phyloP scores from a whole-genome alignment of 2,797 vertebrate genomes.

The Pipistrellus nathusii region DNA sequence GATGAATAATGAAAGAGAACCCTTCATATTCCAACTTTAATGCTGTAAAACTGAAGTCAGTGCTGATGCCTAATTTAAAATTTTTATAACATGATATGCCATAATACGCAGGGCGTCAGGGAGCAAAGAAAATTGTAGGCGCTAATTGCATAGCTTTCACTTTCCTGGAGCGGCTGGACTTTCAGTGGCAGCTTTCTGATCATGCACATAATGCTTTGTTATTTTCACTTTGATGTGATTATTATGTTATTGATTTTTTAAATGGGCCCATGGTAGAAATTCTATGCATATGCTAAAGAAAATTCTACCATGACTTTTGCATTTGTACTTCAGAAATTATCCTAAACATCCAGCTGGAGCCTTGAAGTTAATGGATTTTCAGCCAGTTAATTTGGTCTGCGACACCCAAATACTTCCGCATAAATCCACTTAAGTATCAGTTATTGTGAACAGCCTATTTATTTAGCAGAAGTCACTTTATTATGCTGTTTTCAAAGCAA shows the following conservation, averaged over 20 bases:
- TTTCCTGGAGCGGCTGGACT: conserved; percentile 53
- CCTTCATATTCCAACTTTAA: not conserved
- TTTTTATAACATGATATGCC: not conserved
- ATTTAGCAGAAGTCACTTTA: conserved; percentile 71
- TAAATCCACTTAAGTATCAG: conserved; percentile 69
- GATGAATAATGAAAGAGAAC: not conserved
- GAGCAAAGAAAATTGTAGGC: conserved; percentile 48
- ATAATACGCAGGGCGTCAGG: not conserved
- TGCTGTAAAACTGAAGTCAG: not conserved
- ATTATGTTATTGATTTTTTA: conserved; percentile 69
- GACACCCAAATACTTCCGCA: conserved; percentile 62
- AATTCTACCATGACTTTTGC: conserved; percentile 72
- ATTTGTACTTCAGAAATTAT: conserved; percentile 76
- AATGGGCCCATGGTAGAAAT: conserved; percentile 69
- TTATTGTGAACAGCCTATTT: conserved; percentile 68
- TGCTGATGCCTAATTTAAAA: not conserved
- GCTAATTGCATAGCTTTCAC: conserved; percentile 51
- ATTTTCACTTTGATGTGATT: conserved; percentile 68
- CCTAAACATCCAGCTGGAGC: conserved; percentile 73
- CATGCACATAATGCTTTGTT: conserved; percentile 26
- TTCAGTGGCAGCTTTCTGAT: conserved; percentile 54
- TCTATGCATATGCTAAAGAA: conserved; percentile 62
- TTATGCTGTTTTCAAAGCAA: conserved; percentile 69
- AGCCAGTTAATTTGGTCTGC: conserved; percentile 68
- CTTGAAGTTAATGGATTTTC: conserved; percentile 78